Conservation (phyloP, 2,797 vertebrate species). For the Danio kyathit region DNA sequence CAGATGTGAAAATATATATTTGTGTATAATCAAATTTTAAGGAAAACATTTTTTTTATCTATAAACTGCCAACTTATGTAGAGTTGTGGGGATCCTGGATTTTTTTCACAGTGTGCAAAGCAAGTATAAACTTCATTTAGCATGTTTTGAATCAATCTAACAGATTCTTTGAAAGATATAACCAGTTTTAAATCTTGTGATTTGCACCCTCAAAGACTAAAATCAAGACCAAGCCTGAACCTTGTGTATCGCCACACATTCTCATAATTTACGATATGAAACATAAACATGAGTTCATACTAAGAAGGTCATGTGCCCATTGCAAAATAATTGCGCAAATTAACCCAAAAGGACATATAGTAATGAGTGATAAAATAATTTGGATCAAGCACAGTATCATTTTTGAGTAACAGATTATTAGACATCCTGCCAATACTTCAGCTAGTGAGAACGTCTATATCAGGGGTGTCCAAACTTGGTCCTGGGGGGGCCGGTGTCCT, state of each 20-base stretch:
- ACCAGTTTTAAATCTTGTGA: neutral
- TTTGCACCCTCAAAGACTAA: neutral
- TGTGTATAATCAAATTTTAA: neutral
- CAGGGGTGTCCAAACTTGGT: too few relatives aligned
- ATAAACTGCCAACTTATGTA: neutral
- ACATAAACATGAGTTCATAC: neutral
- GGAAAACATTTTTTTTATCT: neutral
- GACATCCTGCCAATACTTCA: too few relatives aligned
- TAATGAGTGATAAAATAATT: too few relatives aligned
- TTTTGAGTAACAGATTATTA: too few relatives aligned
- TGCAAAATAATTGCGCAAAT: neutral
- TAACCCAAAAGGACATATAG: too few relatives aligned
- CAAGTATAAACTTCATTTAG: neutral
- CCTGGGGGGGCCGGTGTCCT: too few relatives aligned
- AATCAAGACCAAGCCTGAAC: neutral
- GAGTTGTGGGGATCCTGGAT: neutral
- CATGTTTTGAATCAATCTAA: neutral
- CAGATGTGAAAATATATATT: neutral
- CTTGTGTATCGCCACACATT: neutral
- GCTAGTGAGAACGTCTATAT: too few relatives aligned
- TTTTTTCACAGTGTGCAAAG: neutral
- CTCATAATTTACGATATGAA: neutral
- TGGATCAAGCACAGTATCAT: too few relatives aligned
- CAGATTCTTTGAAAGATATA: neutral
- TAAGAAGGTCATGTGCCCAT: neutral